Percentiles rank a stretch among this genome's conserved stretches.
These are phyloP conservation scores for Misgurnus mizolepis DNA, from an alignment of 2,113 vertebrate genomes.

Conservation along the genomic window DNA sequence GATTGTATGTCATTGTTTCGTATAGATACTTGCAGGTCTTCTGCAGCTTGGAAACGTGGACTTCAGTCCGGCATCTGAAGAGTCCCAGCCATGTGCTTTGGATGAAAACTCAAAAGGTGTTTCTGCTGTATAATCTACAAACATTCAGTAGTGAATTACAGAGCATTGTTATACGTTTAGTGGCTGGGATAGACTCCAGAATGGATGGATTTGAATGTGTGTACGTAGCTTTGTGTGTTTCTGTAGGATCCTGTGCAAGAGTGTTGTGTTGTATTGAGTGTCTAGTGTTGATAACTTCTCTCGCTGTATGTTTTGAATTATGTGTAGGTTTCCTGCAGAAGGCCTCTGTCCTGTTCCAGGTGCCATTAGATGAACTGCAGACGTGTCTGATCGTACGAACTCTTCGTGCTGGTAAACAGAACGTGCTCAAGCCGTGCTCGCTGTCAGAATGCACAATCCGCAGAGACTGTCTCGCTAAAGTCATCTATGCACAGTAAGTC, in stretches of 20 bases:
- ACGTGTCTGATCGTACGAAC: conserved; percentile 78
- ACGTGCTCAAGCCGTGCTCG: conserved; percentile 84
- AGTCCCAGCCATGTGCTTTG: conserved; percentile 82
- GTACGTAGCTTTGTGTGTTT: too few species aligned
- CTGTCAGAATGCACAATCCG: conserved; percentile 82
- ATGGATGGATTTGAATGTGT: too few species aligned
- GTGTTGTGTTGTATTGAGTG: not conserved
- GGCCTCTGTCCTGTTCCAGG: conserved; percentile 77
- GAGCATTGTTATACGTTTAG: too few species aligned
- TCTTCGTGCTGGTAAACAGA: conserved; percentile 87
- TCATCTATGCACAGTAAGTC: conserved; percentile 84
- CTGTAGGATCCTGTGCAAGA: too few species aligned
- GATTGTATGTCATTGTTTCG: conserved; percentile 21
- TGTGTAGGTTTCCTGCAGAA: conserved; percentile 75
- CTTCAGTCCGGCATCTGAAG: conserved; percentile 78
- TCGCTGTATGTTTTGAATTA: conserved; percentile 15
- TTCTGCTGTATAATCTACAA: too few species aligned
- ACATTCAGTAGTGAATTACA: too few species aligned
- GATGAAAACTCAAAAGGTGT: conserved; percentile 78
- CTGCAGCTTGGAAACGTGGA: conserved; percentile 87
- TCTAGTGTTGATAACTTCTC: conserved; percentile 5
- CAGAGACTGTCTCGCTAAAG: conserved; percentile 93
- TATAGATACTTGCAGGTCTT: conserved; percentile 84
- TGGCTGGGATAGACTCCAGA: too few species aligned
- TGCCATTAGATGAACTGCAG: conserved; percentile 75